Conservation (phyloP, 2,888 invertebrate species). For the Thumatha senex region DNA sequence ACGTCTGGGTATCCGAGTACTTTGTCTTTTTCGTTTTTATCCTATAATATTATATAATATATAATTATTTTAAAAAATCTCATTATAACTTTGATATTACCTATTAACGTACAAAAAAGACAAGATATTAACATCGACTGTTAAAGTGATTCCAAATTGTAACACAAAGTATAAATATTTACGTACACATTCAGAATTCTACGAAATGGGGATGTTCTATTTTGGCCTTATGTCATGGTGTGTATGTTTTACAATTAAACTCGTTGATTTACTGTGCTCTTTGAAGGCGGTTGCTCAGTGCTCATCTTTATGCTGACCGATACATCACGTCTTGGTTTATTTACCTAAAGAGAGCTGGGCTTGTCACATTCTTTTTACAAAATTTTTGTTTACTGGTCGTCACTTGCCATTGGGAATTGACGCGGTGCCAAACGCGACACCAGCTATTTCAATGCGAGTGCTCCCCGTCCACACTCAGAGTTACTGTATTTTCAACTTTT, state of each 20-base stretch:
- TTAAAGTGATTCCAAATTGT: background rate
- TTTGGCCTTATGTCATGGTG: conserved; percentile 24
- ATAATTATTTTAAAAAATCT: too few relatives aligned
- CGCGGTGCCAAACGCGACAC: conserved; percentile 69
- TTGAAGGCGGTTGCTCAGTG: conserved; percentile 54
- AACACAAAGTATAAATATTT: background rate
- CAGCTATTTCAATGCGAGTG: conserved; percentile 65
- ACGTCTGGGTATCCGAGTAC: too few relatives aligned
- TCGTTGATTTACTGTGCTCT: conserved; percentile 53
- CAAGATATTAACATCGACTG: background rate
- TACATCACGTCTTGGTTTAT: conserved; percentile 60
- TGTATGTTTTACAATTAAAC: conserved; percentile 54
- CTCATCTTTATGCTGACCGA: conserved; percentile 42
- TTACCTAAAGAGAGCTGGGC: conserved; percentile 48
- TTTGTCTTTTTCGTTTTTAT: too few relatives aligned
- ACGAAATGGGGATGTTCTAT: conserved; percentile 15
- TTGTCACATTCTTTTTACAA: conserved; percentile 63
- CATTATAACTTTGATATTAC: too few relatives aligned
- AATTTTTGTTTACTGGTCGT: conserved; percentile 59
- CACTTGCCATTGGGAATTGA: conserved; percentile 59
- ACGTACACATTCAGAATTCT: conserved; percentile 6
- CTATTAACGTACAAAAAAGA: background rate
- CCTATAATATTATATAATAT: too few relatives aligned
- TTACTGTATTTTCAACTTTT: conserved; percentile 13
- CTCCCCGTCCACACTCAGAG: conserved; percentile 34